These are phyloP conservation scores for Neopipo cinnamomea DNA, from an alignment of 2,113 vertebrate species.

Conservation along the genomic window DNA sequence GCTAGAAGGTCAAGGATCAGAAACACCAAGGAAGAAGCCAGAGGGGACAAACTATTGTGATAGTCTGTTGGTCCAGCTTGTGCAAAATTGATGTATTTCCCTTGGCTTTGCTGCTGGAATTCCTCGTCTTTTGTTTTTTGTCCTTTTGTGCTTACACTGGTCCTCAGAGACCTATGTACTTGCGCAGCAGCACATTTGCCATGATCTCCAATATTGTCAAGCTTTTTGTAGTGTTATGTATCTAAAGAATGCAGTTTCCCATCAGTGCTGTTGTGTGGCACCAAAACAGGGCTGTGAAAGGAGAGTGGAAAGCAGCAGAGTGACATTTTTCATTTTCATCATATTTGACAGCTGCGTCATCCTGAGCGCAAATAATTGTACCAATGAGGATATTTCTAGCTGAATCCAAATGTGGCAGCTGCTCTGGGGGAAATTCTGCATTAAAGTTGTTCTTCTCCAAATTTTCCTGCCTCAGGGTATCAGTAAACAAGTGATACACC, in stretches of 20 bases:
- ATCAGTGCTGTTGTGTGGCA: neutral
- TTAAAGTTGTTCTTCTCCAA: neutral
- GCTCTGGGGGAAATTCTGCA: neutral
- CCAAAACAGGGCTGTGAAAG: neutral
- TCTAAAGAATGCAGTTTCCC: neutral
- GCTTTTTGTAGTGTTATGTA: neutral
- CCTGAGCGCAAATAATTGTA: neutral
- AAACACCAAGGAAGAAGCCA: neutral
- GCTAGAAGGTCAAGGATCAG: neutral
- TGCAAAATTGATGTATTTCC: neutral
- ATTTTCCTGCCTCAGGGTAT: neutral
- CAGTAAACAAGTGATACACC: neutral
- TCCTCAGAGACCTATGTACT: neutral
- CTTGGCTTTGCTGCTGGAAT: neutral
- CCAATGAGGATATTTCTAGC: neutral
- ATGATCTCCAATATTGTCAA: fast-evolving
- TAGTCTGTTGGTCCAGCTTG: neutral
- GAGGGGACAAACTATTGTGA: neutral
- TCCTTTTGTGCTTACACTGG: neutral
- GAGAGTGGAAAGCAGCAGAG: neutral
- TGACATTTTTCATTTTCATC: neutral
- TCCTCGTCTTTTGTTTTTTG: neutral
- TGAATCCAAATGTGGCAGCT: neutral
- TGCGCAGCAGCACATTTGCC: fast-evolving
- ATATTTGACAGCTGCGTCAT: neutral